Evolutionary conservation across 1,140 invertebrate genomes (phyloP).

Genomic region (Heliconius melpomene): DNA sequence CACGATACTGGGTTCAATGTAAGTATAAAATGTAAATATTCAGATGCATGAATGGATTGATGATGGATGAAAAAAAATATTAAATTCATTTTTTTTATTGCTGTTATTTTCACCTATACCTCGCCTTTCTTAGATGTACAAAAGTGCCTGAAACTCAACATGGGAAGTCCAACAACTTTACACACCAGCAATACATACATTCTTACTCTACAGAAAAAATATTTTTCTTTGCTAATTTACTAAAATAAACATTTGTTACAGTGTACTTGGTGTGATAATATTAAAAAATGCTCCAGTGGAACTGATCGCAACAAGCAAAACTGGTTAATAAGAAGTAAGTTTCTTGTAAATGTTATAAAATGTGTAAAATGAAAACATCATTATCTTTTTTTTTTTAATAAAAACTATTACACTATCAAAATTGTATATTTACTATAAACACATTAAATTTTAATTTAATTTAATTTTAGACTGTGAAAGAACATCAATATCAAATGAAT

Average conservation of each 20-base stretch:
- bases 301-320: slow-evolving; percentile 93
- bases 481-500: slow-evolving; percentile 45
- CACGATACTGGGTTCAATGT: slow-evolving; percentile 85
- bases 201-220: no score
- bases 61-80: no score
- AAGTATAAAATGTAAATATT: slow-evolving; percentile 37
- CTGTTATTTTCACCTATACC: no score
- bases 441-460: neutral
- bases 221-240: no score
- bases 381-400: neutral
- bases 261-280: slow-evolving; percentile 93
- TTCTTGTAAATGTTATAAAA: neutral
- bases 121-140: neutral
- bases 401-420: neutral
- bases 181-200: no score
- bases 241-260: slow-evolving; percentile 61
- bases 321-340: slow-evolving; percentile 89
- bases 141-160: neutral
- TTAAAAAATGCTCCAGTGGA: slow-evolving; percentile 93
- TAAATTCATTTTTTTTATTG: slow-evolving; percentile 8
- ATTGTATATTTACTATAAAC: neutral
- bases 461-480: slow-evolving; percentile 56
- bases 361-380: neutral
- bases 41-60: no score
- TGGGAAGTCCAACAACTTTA: no score